Evolutionary conservation across 2,113 vertebrate genomes (phyloP).

Genomic region (Tautogolabrus adspersus): DNA sequence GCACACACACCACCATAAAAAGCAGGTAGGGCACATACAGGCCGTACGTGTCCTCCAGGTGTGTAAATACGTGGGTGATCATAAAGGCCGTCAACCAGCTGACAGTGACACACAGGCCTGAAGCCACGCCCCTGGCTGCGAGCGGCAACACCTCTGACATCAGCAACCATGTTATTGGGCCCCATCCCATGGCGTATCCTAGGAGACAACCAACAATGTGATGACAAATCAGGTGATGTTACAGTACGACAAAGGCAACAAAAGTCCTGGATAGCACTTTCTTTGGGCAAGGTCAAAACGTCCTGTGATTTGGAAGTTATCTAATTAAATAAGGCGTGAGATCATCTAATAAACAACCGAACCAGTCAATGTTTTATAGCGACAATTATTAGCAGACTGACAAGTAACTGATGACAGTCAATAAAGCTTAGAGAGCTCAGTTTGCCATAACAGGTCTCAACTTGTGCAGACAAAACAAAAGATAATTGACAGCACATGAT

Average conservation of each 20-base stretch:
- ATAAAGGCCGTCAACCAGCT: slow-evolving; percentile 95
- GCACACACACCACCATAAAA: slow-evolving; percentile 86
- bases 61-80: slow-evolving; percentile 88
- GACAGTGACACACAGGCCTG: slow-evolving; percentile 90
- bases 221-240: neutral
- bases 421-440: neutral
- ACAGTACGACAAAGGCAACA: neutral
- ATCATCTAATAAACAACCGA: neutral
- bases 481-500: neutral
- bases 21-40: slow-evolving; percentile 90
- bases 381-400: neutral
- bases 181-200: slow-evolving; percentile 99
- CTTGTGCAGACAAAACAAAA: neutral
- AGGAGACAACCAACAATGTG: slow-evolving; percentile 30
- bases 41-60: slow-evolving; percentile 85
- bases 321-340: neutral
- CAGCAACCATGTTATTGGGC: slow-evolving; percentile 96
- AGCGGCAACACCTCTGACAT: slow-evolving; percentile 96
- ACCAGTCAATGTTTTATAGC: neutral
- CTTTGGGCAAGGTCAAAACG: neutral
- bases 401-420: neutral
- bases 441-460: neutral
- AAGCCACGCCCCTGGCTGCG: slow-evolving; percentile 89
- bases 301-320: neutral
- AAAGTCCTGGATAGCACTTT: neutral